These are phyloP conservation scores for Papilio demoleus DNA, from an alignment of 2,888 invertebrate genomes.

Conservation along the genomic window DNA sequence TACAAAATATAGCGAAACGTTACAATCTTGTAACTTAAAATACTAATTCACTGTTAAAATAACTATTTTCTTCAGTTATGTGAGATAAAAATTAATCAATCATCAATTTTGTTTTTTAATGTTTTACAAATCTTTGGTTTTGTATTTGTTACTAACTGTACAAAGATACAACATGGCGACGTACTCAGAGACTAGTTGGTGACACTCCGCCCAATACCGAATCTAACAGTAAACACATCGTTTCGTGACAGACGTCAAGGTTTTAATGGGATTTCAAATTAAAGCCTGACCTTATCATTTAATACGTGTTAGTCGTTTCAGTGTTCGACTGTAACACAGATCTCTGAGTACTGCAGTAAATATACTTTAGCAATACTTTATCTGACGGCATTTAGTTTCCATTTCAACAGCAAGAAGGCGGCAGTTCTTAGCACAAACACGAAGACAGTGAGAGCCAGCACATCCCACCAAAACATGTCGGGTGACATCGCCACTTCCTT, in stretches of 20 bases:
- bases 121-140: slow-evolving; percentile 20
- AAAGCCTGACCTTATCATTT: too few species aligned
- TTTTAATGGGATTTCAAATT: too few species aligned
- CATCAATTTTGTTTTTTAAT: slow-evolving; percentile 1
- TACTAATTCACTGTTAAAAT: not conserved
- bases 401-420: slow-evolving; percentile 89
- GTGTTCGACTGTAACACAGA: too few species aligned
- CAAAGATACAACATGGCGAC: not conserved
- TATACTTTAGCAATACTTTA: slow-evolving; percentile 56
- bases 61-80: too few species aligned
- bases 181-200: not conserved
- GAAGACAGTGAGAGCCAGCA: slow-evolving; percentile 87
- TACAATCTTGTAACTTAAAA: slow-evolving; percentile 6
- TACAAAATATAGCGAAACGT: not conserved
- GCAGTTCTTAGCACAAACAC: slow-evolving; percentile 86
- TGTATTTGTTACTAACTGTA: slow-evolving; percentile 10
- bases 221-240: too few species aligned
- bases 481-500: slow-evolving; percentile 91
- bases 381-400: slow-evolving; percentile 88
- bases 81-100: not conserved
- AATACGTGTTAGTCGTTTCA: too few species aligned
- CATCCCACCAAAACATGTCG: slow-evolving; percentile 93
- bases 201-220: too few species aligned
- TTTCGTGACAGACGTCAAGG: too few species aligned
- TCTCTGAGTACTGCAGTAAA: not conserved